Conservation (phyloP, 2,113 vertebrate genomes). For the Macquaria australasica region DNA sequence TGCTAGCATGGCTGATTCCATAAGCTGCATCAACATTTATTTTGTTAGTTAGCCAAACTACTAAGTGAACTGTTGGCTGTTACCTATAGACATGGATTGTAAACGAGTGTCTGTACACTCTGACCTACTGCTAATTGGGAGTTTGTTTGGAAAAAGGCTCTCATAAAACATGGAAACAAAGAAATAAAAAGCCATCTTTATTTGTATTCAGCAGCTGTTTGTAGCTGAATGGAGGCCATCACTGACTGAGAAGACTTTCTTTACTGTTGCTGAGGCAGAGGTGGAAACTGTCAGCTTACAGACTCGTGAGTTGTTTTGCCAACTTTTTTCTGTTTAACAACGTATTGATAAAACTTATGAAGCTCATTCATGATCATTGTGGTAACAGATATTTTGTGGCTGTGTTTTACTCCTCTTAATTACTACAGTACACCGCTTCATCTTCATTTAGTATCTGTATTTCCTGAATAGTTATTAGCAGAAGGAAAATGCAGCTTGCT, state of each 20-base stretch:
- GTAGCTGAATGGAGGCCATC: neutral
- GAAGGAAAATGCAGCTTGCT: too few species aligned
- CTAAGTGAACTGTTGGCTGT: neutral
- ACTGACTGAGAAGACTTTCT: neutral
- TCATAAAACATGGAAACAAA: neutral
- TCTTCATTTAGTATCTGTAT: too few species aligned
- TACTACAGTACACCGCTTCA: too few species aligned
- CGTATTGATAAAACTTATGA: too few species aligned
- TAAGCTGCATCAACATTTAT: neutral
- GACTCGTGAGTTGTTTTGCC: neutral
- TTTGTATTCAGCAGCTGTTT: neutral
- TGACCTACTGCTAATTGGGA: slow-evolving; percentile 10
- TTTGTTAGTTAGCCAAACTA: neutral
- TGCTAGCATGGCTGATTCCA: neutral
- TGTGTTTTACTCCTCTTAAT: too few species aligned
- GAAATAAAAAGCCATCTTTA: neutral
- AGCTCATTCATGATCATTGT: too few species aligned
- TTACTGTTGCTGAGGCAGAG: neutral
- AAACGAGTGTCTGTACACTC: too few species aligned
- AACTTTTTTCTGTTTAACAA: too few species aligned
- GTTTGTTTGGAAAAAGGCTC: neutral
- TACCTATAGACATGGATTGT: neutral
- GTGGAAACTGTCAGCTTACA: neutral
- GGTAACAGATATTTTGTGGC: too few species aligned
- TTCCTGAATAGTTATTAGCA: too few species aligned